Percentiles rank a stretch among this genome's conserved stretches.
Evolutionary conservation across 1,140 invertebrate species (phyloP).

Genomic region (Pseudomyrmex flavicornis): DNA sequence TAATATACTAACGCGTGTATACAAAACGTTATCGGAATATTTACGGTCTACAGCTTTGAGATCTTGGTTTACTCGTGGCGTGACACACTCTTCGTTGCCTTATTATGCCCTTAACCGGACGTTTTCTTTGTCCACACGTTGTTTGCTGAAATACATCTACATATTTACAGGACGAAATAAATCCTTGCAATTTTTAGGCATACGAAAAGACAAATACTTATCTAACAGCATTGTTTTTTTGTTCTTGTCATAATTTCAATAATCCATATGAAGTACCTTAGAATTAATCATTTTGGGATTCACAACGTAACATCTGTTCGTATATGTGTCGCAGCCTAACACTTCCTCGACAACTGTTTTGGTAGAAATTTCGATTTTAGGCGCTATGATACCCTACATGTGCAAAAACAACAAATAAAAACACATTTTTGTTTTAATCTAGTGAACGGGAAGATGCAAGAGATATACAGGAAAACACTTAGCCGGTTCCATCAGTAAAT

Average conservation of each 20-base stretch:
- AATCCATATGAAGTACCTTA: conserved; percentile 70
- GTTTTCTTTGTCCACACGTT: conserved; percentile 64
- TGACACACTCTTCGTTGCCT: conserved; percentile 82
- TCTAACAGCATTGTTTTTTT: no score
- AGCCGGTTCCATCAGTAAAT: conserved; percentile 88
- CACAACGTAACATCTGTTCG: conserved; percentile 67
- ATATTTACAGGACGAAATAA: background rate
- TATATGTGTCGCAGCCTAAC: conserved; percentile 66
- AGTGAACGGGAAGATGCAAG: background rate
- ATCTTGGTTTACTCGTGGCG: conserved; percentile 67
- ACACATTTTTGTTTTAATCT: background rate
- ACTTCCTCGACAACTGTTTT: conserved; percentile 86
- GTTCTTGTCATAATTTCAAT: no score
- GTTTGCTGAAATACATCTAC: conserved; percentile 57
- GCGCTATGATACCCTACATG: conserved; percentile 86
- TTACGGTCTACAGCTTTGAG: conserved; percentile 69
- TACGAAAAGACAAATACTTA: background rate
- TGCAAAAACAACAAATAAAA: background rate
- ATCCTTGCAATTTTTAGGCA: background rate
- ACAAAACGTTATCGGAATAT: conserved; percentile 24
- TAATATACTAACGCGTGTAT: background rate
- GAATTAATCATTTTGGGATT: conserved; percentile 83
- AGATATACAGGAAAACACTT: conserved; percentile 87
- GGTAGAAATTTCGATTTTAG: conserved; percentile 87
- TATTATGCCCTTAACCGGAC: conserved; percentile 73